These are phyloP conservation scores for Aleiodes sp. DNA, from an alignment of 1,140 invertebrate genomes.

Conservation along the genomic window DNA sequence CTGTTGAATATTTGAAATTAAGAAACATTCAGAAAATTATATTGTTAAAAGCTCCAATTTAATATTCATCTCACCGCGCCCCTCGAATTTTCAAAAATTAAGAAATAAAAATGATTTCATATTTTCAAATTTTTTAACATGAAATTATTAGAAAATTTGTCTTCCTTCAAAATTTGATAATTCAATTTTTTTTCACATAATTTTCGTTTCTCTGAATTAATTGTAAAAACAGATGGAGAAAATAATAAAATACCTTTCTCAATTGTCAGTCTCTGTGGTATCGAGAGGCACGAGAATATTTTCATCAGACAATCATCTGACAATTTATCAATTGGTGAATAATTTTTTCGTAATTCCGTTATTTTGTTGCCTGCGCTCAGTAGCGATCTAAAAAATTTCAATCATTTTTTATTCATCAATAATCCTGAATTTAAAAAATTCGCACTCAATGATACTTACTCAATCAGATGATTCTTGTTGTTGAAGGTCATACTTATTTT, in stretches of 20 bases:
- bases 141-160: neutral
- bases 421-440: too few relatives aligned
- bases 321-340: neutral
- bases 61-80: too few relatives aligned
- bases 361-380: neutral
- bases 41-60: too few relatives aligned
- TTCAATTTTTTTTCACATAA: too few relatives aligned
- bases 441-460: too few relatives aligned
- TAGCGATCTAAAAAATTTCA: neutral
- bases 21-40: too few relatives aligned
- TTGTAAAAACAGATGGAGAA: too few relatives aligned
- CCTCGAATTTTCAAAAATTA: too few relatives aligned
- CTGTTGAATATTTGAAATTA: too few relatives aligned
- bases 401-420: too few relatives aligned
- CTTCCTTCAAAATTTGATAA: neutral
- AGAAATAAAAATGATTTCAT: too few relatives aligned
- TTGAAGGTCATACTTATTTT: neutral
- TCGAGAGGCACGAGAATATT: constrained; percentile 3
- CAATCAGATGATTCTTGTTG: neutral
- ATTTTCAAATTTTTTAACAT: neutral
- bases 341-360: neutral
- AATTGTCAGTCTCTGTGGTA: constrained; percentile 4
- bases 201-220: too few relatives aligned
- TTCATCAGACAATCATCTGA: neutral
- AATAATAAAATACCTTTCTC: neutral